A percentile compares a stretch with the other conserved stretches of the same genome.
These are phyloP conservation scores for Agriopis marginaria DNA, from an alignment of 2,888 invertebrate genomes.

Conservation along the genomic window DNA sequence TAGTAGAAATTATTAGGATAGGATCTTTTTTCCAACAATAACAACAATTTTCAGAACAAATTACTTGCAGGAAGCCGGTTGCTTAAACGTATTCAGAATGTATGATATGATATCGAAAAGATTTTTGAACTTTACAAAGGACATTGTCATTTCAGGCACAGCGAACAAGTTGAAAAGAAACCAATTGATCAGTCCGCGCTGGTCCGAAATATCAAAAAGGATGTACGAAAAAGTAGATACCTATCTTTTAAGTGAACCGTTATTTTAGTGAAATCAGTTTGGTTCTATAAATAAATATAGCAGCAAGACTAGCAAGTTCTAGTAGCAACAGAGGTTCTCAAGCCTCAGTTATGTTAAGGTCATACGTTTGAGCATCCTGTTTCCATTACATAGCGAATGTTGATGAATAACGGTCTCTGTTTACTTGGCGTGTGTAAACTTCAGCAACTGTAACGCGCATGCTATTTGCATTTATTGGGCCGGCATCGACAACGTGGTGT, in stretches of 20 bases:
- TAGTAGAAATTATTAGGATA: constrained; percentile 21
- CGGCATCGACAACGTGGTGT: not conserved
- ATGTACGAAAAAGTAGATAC: no score
- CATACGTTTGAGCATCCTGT: constrained; percentile 51
- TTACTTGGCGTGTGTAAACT: constrained; percentile 49
- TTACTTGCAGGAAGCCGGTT: not conserved
- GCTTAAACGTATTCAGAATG: not conserved
- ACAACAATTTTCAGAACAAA: not conserved
- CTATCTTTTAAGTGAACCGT: not conserved
- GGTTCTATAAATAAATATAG: constrained; percentile 6
- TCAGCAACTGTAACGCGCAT: constrained; percentile 22
- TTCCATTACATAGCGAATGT: constrained; percentile 52
- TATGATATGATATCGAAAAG: not conserved
- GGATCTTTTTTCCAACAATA: not conserved
- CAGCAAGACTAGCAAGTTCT: not conserved
- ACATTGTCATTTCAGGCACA: no score
- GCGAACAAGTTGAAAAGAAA: no score
- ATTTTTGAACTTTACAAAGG: not conserved
- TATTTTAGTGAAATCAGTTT: constrained; percentile 30
- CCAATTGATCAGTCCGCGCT: no score
- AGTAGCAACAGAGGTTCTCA: not conserved
- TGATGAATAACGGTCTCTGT: constrained; percentile 55
- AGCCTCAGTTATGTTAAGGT: constrained; percentile 17
- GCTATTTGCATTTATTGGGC: not conserved
- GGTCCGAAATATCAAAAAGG: no score